phyloP scores from a whole-genome alignment of 2,797 vertebrate species.

The Sylvia borin region DNA sequence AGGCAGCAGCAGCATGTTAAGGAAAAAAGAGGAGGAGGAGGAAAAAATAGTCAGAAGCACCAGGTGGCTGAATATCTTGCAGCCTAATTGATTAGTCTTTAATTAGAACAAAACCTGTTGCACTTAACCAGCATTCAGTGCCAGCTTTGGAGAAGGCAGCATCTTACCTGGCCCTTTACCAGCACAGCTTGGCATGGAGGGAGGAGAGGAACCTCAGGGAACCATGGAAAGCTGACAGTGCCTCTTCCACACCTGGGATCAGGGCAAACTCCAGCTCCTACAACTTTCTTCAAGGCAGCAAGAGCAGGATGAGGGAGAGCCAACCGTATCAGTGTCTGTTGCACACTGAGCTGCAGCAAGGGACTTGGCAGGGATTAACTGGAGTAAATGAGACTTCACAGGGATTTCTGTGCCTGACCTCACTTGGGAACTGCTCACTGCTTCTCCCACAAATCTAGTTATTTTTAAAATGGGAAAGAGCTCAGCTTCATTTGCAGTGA shows the following conservation, averaged over 20 bases:
- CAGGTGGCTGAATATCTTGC: conserved; percentile 51
- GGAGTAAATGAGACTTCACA: neutral
- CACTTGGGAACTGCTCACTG: neutral
- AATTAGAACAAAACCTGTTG: conserved; percentile 59
- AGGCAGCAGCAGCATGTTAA: conserved; percentile 41
- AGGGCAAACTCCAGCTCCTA: neutral
- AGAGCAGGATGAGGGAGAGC: neutral
- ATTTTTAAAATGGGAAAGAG: neutral
- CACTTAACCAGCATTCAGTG: neutral
- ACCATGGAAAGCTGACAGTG: accelerated
- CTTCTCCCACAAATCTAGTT: neutral
- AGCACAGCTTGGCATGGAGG: neutral
- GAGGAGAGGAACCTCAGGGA: neutral
- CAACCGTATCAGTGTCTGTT: neutral
- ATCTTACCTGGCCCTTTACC: neutral
- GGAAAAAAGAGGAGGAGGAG: conserved; percentile 26
- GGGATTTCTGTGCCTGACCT: neutral
- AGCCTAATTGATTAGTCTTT: conserved; percentile 64
- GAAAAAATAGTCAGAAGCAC: conserved; percentile 42
- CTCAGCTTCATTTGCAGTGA: neutral
- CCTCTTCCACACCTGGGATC: neutral
- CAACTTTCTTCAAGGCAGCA: neutral
- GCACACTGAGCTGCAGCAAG: neutral
- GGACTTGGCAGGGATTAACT: neutral
- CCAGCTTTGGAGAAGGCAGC: neutral